Evolutionary conservation across 2,113 vertebrate genomes (phyloP).

Genomic region (Macheiramphus alcinus): DNA sequence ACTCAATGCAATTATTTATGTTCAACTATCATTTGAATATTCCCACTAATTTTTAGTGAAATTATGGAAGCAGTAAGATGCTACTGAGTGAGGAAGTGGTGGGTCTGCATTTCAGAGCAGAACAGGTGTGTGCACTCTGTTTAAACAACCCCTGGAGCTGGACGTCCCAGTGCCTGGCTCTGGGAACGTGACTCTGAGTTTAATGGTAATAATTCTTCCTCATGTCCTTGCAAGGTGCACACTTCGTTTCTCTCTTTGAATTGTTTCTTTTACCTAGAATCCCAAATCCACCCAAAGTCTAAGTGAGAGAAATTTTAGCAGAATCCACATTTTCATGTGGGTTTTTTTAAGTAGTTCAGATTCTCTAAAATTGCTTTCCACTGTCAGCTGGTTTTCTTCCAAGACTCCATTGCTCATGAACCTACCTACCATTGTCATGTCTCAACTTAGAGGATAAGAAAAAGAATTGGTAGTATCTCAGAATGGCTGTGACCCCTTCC

Average conservation of each 20-base stretch:
- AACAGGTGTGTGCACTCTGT: background rate
- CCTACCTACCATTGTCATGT: background rate
- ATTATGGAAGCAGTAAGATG: background rate
- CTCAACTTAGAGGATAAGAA: background rate
- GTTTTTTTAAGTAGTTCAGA: background rate
- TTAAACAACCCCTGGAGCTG: background rate
- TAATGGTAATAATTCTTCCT: background rate
- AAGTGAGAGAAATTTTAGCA: background rate
- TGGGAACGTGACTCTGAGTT: accelerated
- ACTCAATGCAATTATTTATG: background rate
- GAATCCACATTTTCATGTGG: background rate
- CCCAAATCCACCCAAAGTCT: background rate
- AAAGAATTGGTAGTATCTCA: background rate
- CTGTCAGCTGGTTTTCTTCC: background rate
- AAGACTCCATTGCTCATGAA: background rate
- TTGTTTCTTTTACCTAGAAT: background rate
- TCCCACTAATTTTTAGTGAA: background rate
- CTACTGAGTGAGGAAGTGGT: background rate
- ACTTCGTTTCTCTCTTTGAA: background rate
- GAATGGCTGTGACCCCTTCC: background rate
- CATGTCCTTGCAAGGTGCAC: accelerated
- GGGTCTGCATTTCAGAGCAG: background rate
- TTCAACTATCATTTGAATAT: background rate
- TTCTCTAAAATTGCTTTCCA: background rate
- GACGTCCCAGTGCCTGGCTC: background rate